These are phyloP conservation scores for Venusia cambrica DNA, from an alignment of 2,888 invertebrate genomes.

Conservation along the genomic window DNA sequence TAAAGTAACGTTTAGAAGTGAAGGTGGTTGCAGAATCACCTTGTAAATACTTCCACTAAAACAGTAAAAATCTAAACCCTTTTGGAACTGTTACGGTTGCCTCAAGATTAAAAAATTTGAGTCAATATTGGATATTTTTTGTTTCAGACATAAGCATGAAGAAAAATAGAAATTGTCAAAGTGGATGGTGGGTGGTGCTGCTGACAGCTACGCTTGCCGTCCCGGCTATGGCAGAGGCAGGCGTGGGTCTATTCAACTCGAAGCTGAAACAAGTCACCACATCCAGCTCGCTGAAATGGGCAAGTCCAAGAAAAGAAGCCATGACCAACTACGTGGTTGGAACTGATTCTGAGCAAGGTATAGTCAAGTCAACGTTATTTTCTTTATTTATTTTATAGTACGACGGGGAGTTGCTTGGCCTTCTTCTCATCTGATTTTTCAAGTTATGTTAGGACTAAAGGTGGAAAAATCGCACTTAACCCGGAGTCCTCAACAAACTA, in stretches of 20 bases:
- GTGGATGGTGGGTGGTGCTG: slow-evolving; percentile 66
- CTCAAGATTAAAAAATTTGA: too few relatives aligned
- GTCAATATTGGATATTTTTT: too few relatives aligned
- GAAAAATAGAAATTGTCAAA: slow-evolving; percentile 59
- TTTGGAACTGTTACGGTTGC: too few relatives aligned
- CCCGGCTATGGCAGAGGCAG: slow-evolving; percentile 51
- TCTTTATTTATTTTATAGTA: too few relatives aligned
- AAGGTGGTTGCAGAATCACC: too few relatives aligned
- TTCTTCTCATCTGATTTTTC: too few relatives aligned
- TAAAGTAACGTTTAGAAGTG: too few relatives aligned
- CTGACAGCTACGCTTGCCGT: slow-evolving; percentile 58
- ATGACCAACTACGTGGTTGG: slow-evolving; percentile 85
- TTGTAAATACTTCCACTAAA: too few relatives aligned
- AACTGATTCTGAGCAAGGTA: slow-evolving; percentile 63
- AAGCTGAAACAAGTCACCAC: slow-evolving; percentile 86
- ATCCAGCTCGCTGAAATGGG: slow-evolving; percentile 90
- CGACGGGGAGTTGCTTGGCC: background rate
- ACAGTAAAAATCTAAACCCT: slow-evolving; percentile 10
- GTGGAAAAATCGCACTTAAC: too few relatives aligned
- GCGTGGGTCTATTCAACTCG: slow-evolving; percentile 64
- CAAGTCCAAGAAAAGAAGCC: slow-evolving; percentile 69
- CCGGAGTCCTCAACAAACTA: too few relatives aligned
- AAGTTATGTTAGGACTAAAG: too few relatives aligned
- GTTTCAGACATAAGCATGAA: slow-evolving; percentile 54
- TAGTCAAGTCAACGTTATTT: too few relatives aligned